Evolutionary conservation across 2,888 invertebrate genomes (phyloP).

Genomic region (Proisotoma minuta): DNA sequence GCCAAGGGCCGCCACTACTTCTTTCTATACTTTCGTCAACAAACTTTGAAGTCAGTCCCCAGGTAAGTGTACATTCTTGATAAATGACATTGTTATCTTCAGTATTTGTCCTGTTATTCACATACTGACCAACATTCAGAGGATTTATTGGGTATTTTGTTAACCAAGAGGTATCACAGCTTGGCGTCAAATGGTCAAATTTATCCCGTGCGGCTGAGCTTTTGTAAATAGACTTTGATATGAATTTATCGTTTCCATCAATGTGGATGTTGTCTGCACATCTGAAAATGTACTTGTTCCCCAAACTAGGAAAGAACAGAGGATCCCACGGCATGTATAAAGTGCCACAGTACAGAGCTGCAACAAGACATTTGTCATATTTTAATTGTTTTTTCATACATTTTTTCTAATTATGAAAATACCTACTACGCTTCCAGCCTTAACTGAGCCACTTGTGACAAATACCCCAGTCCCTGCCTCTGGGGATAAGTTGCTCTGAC

Average conservation of each 20-base stretch:
- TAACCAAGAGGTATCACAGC: conserved; percentile 49
- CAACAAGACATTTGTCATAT: not conserved
- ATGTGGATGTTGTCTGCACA: conserved; percentile 54
- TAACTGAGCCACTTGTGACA: conserved; percentile 42
- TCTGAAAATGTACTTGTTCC: conserved; percentile 54
- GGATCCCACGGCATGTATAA: conserved; percentile 54
- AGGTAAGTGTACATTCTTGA: conserved; percentile 52
- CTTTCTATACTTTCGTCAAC: too few relatives aligned
- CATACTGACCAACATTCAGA: conserved; percentile 54
- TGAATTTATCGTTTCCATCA: conserved; percentile 54
- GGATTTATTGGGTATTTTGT: conserved; percentile 50
- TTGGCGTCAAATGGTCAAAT: conserved; percentile 49
- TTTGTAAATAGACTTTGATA: conserved; percentile 53
- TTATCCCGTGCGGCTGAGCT: conserved; percentile 47
- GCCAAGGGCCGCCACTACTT: too few relatives aligned
- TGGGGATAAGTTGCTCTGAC: conserved; percentile 22
- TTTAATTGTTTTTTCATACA: conserved; percentile 6
- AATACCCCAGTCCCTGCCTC: conserved; percentile 47
- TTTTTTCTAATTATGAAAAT: too few relatives aligned
- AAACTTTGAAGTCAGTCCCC: not conserved
- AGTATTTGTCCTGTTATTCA: conserved; percentile 54
- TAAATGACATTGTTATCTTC: conserved; percentile 54
- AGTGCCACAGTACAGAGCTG: conserved; percentile 50
- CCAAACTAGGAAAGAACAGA: conserved; percentile 53
- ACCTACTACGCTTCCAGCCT: conserved; percentile 47